Base-by-base conservation (phyloP, 2,113 vertebrate genomes). In the Phoxinus phoxinus region DNA sequence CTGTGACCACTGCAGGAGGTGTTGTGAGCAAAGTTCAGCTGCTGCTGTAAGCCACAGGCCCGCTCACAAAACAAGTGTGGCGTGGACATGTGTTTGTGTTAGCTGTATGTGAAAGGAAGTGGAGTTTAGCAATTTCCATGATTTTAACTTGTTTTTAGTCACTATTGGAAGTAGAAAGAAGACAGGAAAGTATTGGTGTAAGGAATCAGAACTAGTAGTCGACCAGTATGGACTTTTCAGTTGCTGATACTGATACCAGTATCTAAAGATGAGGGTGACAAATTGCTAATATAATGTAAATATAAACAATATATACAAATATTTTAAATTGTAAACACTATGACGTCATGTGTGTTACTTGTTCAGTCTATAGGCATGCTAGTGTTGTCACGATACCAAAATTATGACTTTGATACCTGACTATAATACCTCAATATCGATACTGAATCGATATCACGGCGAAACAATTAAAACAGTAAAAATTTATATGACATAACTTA, bases 1-100 rank as follows among this genome's bases (percentile, higher is more conserved):
- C 80, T 85, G 41, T 85, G 84, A 85, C 37, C 78, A 77, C 83
- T 46, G 44, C 59, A 73, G 69, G 59, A 84, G 65, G 19, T 27
- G 7, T 71, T 53, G 75, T 17, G 59, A 79, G 63, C 51, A 63
- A 69, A 79, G 75, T 69, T 77, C 83, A 63, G 72, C 37, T 63
- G 56, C 72, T 76, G 58, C 71, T 61, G 53, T 2, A 72, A 58
- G 27, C 65, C 37, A 35, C 65, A 72, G 76, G 76, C 17, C 10
- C 2, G 13, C 51, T 72, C 35, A 23, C 73, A 72, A 51, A n/a
- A 41, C 21, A 61, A 23, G 17, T 71, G 27, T 56, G 63, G n/a
- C 11, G 25, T 30, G 48, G 65, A 69, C 30, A 21, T 17, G 63
- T 6, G 19, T 48, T 78, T 56, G 48, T 19, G 21, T 17, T 46